Base-by-base conservation (phyloP, 1,140 invertebrate species). In the Calliopsis andreniformis region DNA sequence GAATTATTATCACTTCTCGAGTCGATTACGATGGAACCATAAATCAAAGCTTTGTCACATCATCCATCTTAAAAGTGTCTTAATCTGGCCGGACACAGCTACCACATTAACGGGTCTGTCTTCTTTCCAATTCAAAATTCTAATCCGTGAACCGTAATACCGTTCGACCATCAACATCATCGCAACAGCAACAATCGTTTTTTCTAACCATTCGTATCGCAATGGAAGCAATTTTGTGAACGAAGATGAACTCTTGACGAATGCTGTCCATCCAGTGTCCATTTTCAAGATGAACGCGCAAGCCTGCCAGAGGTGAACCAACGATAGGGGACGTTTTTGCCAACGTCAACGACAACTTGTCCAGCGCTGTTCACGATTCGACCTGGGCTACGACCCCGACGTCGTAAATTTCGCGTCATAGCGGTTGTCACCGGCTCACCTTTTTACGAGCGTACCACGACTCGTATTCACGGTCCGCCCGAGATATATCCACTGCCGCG, bases 331-430 rank as follows among this genome's bases (percentile, higher is more conserved):
- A 66, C n/a, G 66, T 84, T 82, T 84, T 84, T 77, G 67, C 77
- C 10, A 75, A 83, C 81, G 78, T 67, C 62, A 56, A 84, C 75
- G 75, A 84, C 83, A 84, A 85, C 83, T 84, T 84, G 82, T 85
- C 82, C 79, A 67, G 81, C 76, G 82, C 76, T 77, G 81, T 86
- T 89, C 87, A 88, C 87, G 87, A 88, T 87, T 88, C 79, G 86
- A 88, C 87, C 87, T 80, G 79, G 67, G 82, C 82, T 79, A 62
- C 76, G 86, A 88, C 86, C 86, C 81, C 78, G 80, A 25, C 51
- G 84, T 86, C 86, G 79, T 89, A 89, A 89, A 89, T 89, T 88
- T 78, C 69, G 62, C 76, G 82, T 88, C 86, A 87, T 86, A 86
- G 86, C 79, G 84, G 85, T 88, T 89, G 88, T 88, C 87, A 87